Conservation (phyloP, 2,113 vertebrate species). For the Cacatua alba region DNA sequence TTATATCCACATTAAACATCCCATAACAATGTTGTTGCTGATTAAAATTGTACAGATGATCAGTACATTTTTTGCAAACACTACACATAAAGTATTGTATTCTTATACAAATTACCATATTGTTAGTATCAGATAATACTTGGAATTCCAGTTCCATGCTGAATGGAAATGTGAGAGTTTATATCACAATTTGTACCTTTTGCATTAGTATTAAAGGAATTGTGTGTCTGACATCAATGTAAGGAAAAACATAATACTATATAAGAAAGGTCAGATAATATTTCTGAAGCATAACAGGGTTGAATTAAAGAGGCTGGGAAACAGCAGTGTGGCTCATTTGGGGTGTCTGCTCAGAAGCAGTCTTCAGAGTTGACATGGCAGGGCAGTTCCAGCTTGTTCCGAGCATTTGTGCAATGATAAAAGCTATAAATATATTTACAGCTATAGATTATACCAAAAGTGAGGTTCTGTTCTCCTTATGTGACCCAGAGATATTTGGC, state of each 20-base stretch:
- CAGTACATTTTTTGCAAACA: neutral
- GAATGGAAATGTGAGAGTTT: neutral
- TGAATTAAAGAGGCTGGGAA: neutral
- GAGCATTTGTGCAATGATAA: neutral
- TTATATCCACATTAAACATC: constrained; percentile 39
- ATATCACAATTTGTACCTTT: neutral
- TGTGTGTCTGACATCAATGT: neutral
- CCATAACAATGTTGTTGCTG: constrained; percentile 30
- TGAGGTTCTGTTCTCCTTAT: neutral
- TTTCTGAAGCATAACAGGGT: neutral
- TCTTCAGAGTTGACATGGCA: neutral
- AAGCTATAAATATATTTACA: neutral
- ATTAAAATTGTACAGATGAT: constrained; percentile 45
- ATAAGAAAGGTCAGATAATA: neutral
- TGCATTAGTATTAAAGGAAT: neutral
- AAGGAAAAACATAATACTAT: neutral
- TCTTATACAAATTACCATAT: neutral
- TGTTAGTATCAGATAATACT: neutral
- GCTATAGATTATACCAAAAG: neutral
- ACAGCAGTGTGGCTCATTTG: neutral
- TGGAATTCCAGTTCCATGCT: neutral
- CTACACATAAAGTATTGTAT: neutral
- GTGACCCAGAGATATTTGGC: neutral
- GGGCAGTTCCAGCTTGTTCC: neutral
- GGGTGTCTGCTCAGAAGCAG: neutral